Conservation (phyloP, 2,888 invertebrate genomes). For the Mechanitis messenoides region DNA sequence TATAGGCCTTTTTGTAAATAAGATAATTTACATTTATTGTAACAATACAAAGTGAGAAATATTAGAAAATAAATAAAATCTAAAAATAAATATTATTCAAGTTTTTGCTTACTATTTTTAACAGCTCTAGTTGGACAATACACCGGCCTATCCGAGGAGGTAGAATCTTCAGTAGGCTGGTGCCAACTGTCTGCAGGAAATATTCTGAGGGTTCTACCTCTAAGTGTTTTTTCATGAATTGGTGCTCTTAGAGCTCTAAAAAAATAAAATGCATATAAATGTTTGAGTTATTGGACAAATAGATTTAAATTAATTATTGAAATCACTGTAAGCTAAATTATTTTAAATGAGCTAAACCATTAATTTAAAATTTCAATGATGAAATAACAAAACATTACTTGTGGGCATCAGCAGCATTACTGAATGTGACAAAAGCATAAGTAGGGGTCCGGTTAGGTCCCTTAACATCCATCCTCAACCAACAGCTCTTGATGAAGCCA, state of each 20-base stretch:
- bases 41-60: no score
- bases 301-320: no score
- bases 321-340: no score
- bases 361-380: background rate
- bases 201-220: constrained; percentile 62
- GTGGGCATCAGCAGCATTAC: constrained; percentile 68
- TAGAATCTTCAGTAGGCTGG: constrained; percentile 65
- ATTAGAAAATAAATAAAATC: no score
- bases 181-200: constrained; percentile 79
- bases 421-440: constrained; percentile 77
- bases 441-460: constrained; percentile 58
- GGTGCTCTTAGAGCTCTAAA: constrained; percentile 62
- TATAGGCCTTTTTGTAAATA: no score
- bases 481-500: constrained; percentile 76
- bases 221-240: constrained; percentile 50
- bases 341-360: no score
- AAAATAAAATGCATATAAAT: constrained; percentile 1
- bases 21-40: no score
- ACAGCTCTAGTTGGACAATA: no score
- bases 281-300: no score
- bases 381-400: constrained; percentile 52
- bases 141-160: no score
- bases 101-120: constrained; percentile 9
- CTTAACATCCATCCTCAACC: constrained; percentile 65
- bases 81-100: background rate